Percentiles rank a stretch among this genome's conserved stretches.
Conservation (phyloP, 2,797 vertebrate genomes). For the Ispidina picta region DNA sequence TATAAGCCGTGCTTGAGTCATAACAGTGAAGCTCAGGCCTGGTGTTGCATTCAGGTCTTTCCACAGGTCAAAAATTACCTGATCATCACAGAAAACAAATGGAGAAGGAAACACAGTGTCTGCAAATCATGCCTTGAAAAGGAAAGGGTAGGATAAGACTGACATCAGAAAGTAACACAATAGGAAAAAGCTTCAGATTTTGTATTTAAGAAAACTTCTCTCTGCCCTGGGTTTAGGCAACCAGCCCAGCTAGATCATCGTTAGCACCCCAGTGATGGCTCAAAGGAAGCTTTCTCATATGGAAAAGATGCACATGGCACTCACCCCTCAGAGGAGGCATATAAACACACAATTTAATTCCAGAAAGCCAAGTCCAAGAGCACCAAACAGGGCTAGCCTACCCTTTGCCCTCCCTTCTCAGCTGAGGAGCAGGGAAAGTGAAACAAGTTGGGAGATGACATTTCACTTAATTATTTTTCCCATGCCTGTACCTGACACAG, state of each 20-base stretch:
- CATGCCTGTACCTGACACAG: background rate
- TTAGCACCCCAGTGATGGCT: background rate
- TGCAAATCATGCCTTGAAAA: background rate
- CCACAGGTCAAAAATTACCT: background rate
- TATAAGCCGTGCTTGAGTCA: background rate
- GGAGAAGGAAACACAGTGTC: background rate
- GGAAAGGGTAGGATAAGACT: background rate
- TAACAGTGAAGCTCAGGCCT: background rate
- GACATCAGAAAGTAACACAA: background rate
- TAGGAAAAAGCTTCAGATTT: background rate
- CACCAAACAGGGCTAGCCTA: rapidly evolving
- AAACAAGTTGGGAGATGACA: background rate
- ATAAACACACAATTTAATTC: background rate
- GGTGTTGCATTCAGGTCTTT: background rate
- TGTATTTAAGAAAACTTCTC: background rate
- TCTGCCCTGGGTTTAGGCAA: background rate
- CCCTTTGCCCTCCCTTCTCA: background rate
- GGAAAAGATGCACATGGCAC: background rate
- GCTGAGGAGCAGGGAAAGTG: background rate
- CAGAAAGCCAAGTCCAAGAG: background rate
- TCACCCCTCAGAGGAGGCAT: background rate
- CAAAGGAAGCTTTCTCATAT: background rate
- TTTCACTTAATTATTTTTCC: background rate
- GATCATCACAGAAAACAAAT: background rate
- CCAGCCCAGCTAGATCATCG: background rate